phyloP scores from a whole-genome alignment of 2,797 vertebrate species.

The Hyperoplus lanceolatus region DNA sequence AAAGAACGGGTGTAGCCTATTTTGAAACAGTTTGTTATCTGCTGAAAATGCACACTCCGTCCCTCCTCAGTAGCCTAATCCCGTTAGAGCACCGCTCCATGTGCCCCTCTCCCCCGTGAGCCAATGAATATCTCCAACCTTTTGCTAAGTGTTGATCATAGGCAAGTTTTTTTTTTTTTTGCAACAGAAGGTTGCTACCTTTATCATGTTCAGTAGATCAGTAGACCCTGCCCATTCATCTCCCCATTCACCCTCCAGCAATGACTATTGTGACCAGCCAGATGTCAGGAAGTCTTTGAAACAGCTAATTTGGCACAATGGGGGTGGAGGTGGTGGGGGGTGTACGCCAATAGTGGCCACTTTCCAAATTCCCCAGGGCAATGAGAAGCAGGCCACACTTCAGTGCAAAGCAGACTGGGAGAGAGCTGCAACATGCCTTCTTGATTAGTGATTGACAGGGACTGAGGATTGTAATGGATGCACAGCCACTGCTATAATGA shows the following conservation, averaged over 20 bases:
- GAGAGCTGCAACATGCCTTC: conserved; percentile 31
- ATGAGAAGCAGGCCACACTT: conserved; percentile 26
- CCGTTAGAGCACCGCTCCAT: neutral
- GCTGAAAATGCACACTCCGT: conserved; percentile 39
- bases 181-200: neutral
- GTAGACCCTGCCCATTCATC: conserved; percentile 8
- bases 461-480: conserved; percentile 11
- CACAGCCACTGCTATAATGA: conserved; percentile 3
- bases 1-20: too few species aligned
- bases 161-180: neutral
- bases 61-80: conserved; percentile 22
- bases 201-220: neutral
- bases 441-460: conserved; percentile 35
- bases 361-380: conserved; percentile 37
- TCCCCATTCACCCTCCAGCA: conserved; percentile 9
- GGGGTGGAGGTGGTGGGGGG: neutral
- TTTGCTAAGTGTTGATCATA: neutral
- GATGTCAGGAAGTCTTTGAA: conserved; percentile 59
- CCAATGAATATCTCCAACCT: neutral
- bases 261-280: conserved; percentile 32
- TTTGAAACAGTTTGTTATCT: conserved; percentile 2
- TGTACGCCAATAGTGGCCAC: neutral
- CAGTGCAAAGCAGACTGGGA: neutral
- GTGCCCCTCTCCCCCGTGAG: too few species aligned
- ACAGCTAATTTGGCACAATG: conserved; percentile 20